phyloP scores from a whole-genome alignment of 2,113 vertebrate genomes.

The Albula goreensis region DNA sequence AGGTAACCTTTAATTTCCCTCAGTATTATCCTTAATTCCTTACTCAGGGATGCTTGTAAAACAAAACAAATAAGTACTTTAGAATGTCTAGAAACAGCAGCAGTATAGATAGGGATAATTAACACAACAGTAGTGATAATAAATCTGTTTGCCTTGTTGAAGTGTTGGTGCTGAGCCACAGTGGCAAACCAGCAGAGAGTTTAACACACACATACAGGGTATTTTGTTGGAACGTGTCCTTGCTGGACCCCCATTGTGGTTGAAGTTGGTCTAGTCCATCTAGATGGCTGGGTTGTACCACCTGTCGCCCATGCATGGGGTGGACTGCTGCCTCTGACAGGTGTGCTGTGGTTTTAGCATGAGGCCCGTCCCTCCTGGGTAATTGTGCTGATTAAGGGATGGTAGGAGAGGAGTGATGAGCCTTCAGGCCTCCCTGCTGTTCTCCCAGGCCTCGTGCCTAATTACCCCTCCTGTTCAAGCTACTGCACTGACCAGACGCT shows the following conservation, averaged over 20 bases:
- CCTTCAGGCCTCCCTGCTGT: slow-evolving; percentile 14
- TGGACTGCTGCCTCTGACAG: slow-evolving; percentile 5
- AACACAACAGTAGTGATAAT: not conserved
- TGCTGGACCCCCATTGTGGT: not conserved
- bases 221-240: not conserved
- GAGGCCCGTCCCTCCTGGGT: slow-evolving; percentile 18
- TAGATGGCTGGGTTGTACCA: not conserved
- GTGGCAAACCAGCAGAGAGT: not conserved
- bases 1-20: not conserved
- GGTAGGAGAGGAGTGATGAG: slow-evolving; percentile 6
- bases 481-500: not conserved
- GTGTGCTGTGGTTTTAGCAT: slow-evolving; percentile 1
- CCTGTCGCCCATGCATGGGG: not conserved
- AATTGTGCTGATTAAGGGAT: slow-evolving; percentile 33
- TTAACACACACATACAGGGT: not conserved
- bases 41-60: not conserved
- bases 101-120: no score
- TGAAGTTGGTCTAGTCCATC: not conserved
- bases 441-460: slow-evolving; percentile 18
- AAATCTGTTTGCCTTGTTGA: not conserved
- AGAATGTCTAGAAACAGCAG: no score
- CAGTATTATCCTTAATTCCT: not conserved
- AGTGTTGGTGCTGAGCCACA: not conserved
- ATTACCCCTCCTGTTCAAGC: slow-evolving; percentile 14
- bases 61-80: not conserved